A percentile compares a stretch with the other conserved stretches of the same genome.
Conservation (phyloP, 2,888 invertebrate species). For the Lasioglossum oenotherae region DNA sequence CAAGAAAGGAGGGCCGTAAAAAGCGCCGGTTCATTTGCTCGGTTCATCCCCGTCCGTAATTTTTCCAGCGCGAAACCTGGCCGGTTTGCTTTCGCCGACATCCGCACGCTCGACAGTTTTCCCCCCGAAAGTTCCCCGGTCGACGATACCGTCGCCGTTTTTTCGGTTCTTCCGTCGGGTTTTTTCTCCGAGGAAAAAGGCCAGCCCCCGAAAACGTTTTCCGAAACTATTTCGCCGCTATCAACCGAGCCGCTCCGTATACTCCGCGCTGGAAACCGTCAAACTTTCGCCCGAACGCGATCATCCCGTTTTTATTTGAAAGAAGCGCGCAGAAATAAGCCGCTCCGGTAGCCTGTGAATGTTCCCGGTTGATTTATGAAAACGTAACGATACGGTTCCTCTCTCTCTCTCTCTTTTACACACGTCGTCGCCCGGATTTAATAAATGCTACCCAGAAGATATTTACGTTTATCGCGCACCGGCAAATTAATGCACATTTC, state of each 20-base stretch:
- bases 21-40: constrained; percentile 57
- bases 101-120: constrained; percentile 37
- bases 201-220: constrained; percentile 13
- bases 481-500: constrained; percentile 27
- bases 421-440: constrained; percentile 5
- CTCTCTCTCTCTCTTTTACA: not conserved
- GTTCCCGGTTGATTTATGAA: constrained; percentile 21
- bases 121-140: constrained; percentile 16
- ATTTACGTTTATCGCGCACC: constrained; percentile 23
- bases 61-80: constrained; percentile 48
- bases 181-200: not conserved
- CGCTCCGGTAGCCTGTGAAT: not conserved
- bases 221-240: constrained; percentile 39
- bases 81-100: constrained; percentile 36
- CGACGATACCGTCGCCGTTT: constrained; percentile 3
- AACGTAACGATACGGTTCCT: constrained; percentile 18
- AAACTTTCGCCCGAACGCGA: not conserved
- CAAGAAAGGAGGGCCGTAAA: constrained; percentile 47
- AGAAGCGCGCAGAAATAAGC: not conserved
- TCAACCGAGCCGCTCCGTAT: constrained; percentile 5
- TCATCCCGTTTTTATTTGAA: constrained; percentile 8
- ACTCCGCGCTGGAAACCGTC: not conserved
- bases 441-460: constrained; percentile 13
- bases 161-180: not conserved
- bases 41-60: constrained; percentile 52